phyloP scores from a whole-genome alignment of 2,113 vertebrate species.

The Bufo gargarizans region DNA sequence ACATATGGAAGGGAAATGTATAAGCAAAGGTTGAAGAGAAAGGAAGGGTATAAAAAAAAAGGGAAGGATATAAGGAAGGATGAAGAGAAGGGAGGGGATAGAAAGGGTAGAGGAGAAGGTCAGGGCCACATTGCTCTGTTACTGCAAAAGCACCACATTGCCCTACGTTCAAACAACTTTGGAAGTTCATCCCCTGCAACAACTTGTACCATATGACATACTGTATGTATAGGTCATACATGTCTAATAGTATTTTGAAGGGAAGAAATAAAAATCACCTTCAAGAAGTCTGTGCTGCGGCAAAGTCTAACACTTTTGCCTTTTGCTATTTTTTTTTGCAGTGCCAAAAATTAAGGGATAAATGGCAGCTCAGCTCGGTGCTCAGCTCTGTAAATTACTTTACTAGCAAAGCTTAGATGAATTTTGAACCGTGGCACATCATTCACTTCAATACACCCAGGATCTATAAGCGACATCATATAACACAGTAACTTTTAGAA shows the following conservation, averaged over 20 bases:
- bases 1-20: too few relatives aligned
- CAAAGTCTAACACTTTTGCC: not conserved
- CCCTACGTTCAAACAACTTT: too few relatives aligned
- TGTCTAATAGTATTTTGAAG: not conserved
- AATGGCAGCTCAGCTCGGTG: not conserved
- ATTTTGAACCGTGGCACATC: not conserved
- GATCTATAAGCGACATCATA: constrained; percentile 2
- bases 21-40: too few relatives aligned
- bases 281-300: not conserved
- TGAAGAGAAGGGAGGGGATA: too few relatives aligned
- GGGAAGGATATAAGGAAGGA: too few relatives aligned
- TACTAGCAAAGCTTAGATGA: not conserved
- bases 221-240: not conserved
- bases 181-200: too few relatives aligned
- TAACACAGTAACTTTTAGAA: constrained; percentile 19
- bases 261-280: not conserved
- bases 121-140: too few relatives aligned
- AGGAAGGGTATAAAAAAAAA: too few relatives aligned
- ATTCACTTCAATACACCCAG: not conserved
- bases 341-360: not conserved
- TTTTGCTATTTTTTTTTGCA: not conserved
- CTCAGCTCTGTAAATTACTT: not conserved
- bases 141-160: too few relatives aligned
- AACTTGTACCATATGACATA: too few relatives aligned
- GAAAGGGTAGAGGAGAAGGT: too few relatives aligned